Evolutionary conservation across 2,888 invertebrate genomes (phyloP), one percentile per base, ranked within the genome.

Genomic region (Ophioninae sp.): DNA sequence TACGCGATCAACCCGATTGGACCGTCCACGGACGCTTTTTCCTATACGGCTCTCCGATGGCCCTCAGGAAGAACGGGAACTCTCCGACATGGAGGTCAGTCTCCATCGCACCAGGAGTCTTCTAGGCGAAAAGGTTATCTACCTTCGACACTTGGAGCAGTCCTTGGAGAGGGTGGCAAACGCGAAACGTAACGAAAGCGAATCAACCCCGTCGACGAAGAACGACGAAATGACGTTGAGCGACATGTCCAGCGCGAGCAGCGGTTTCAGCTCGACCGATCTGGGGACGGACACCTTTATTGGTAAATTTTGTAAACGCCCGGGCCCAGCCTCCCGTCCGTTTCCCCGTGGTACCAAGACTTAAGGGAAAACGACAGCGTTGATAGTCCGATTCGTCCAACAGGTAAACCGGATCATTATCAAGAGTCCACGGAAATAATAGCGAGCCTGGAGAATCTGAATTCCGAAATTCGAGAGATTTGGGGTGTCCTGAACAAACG

Each of bases 71-170:
- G 97, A 97, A 91, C 96, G 96, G 83, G 97, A 97, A 85, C 93
- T 96, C 2, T 97, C 97, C 0, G 97, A 97, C 89, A 95, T 97
- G 94, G 97, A 97, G 92, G 96, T 97, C 83, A 96, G 96, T 80
- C 92, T 97, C 65, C 97, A 97, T 93, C 95, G 97, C 0, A 97
- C 97, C 2, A 94, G 96, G 1, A 96, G 97, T 6, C 93, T 97
- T 56, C 93, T 97, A 23, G 97, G 97, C 17, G 97, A 97, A 92
- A 97, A 97, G 92, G 96, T 97, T 75, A 97, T 97, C 75, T 94
- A 97, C 23, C 93, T 97, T 90, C 94, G 96, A 5, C 97, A 97
- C 91, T 94, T 97, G 90, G 97, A 97, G 91, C 96, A 97, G 86
- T 96, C 97, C 0, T 93, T 97, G 79, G 94, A 96, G 75, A 93